Conservation (phyloP, 2,888 invertebrate species). For the Chromoteleia sp. region DNA sequence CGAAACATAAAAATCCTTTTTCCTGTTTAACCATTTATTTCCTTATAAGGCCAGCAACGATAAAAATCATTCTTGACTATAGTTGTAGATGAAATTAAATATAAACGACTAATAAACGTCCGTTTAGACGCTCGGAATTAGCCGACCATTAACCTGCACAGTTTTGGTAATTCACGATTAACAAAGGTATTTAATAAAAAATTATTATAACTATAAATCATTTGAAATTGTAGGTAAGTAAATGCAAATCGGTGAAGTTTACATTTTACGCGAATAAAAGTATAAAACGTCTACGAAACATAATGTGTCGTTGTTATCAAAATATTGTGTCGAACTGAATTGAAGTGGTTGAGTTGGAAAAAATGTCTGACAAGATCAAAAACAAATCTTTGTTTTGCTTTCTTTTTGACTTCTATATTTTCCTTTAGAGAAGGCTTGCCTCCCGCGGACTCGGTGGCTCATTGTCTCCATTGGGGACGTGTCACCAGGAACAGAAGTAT, state of each 20-base stretch:
- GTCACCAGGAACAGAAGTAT: conserved; percentile 37
- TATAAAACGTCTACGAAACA: conserved; percentile 3
- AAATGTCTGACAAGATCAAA: conserved; percentile 52
- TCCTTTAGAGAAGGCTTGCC: conserved; percentile 31
- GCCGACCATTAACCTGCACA: conserved; percentile 14
- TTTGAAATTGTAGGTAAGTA: neutral
- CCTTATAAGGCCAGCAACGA: neutral
- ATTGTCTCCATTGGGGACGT: conserved; percentile 57
- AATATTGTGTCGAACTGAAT: conserved; percentile 51
- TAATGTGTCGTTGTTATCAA: conserved; percentile 42
- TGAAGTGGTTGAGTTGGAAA: conserved; percentile 36
- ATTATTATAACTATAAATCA: conserved; percentile 11
- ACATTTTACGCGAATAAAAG: too few species aligned
- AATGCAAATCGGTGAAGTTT: too few species aligned
- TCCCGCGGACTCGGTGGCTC: conserved; percentile 42
- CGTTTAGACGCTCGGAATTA: conserved; percentile 14
- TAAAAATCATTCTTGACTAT: conserved; percentile 27
- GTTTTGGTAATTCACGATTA: conserved; percentile 39
- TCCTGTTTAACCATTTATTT: conserved; percentile 30
- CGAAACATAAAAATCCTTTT: neutral
- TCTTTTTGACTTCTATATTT: conserved; percentile 68
- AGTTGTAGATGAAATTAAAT: conserved; percentile 32
- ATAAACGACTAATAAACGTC: conserved; percentile 50
- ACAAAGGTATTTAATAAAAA: conserved; percentile 7
- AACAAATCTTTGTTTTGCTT: conserved; percentile 68